These are phyloP conservation scores for Leguminivora glycinivorella DNA, from an alignment of 1,140 invertebrate genomes.

Conservation along the genomic window DNA sequence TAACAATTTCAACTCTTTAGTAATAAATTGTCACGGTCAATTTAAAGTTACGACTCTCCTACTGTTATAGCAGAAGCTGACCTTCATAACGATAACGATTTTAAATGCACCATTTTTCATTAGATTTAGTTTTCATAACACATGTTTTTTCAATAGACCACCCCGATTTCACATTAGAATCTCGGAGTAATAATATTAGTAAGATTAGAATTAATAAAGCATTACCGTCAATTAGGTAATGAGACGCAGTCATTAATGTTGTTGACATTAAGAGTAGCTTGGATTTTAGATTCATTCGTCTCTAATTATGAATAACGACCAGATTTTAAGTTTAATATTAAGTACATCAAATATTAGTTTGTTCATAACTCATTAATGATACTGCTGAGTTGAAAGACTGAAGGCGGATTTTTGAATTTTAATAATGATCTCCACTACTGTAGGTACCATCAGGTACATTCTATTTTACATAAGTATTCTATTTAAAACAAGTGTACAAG, in stretches of 20 bases:
- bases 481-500: no score
- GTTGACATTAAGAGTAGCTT: conserved; percentile 15
- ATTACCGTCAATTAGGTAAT: conserved; percentile 51
- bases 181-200: conserved; percentile 38
- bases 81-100: conserved; percentile 47
- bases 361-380: no score
- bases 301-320: background rate
- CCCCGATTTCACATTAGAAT: conserved; percentile 45
- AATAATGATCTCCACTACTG: no score
- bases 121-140: conserved; percentile 30
- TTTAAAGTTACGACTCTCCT: conserved; percentile 50
- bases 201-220: conserved; percentile 57
- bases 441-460: no score
- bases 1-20: conserved; percentile 33
- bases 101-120: conserved; percentile 46
- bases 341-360: no score
- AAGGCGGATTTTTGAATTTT: no score
- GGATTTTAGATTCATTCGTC: background rate
- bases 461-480: no score
- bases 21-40: conserved; percentile 58
- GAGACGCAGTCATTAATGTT: conserved; percentile 29
- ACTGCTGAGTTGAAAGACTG: no score
- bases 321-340: no score
- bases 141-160: conserved; percentile 50
- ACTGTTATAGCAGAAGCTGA: conserved; percentile 45